Evolutionary conservation across 2,113 vertebrate species (phyloP).

Genomic region (Gallinago undulata): DNA sequence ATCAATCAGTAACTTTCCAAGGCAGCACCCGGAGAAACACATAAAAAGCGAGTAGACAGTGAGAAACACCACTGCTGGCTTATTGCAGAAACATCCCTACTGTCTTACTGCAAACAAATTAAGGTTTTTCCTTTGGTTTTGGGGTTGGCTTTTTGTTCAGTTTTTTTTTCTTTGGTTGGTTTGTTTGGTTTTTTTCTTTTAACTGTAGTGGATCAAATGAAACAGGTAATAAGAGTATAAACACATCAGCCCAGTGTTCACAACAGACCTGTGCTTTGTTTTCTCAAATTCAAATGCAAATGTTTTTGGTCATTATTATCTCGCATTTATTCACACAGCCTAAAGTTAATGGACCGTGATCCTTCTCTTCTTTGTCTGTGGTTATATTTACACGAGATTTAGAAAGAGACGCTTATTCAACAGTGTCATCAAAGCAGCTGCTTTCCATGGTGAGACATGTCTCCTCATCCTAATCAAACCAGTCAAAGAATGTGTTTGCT

Average conservation of each 20-base stretch:
- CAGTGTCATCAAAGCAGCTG: background rate
- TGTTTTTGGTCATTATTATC: background rate
- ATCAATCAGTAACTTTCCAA: background rate
- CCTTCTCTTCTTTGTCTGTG: background rate
- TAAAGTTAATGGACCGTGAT: background rate
- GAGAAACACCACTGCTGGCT: background rate
- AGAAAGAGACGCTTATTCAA: background rate
- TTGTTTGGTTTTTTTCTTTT: background rate
- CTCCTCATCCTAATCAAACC: background rate
- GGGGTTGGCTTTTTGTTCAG: background rate
- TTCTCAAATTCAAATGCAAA: background rate
- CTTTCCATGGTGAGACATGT: background rate
- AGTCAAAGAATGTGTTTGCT: background rate
- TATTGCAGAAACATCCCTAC: background rate
- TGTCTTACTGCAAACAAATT: background rate
- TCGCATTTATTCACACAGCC: background rate
- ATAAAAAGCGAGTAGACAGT: background rate
- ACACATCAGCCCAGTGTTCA: background rate
- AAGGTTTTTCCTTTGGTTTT: background rate
- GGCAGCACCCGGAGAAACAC: background rate
- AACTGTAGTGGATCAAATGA: background rate
- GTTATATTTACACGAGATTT: background rate
- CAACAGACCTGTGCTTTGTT: background rate
- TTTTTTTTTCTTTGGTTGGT: background rate
- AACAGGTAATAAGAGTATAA: background rate